Base-by-base conservation (phyloP, 1,140 invertebrate species). In the Harpegnathos saltator region DNA sequence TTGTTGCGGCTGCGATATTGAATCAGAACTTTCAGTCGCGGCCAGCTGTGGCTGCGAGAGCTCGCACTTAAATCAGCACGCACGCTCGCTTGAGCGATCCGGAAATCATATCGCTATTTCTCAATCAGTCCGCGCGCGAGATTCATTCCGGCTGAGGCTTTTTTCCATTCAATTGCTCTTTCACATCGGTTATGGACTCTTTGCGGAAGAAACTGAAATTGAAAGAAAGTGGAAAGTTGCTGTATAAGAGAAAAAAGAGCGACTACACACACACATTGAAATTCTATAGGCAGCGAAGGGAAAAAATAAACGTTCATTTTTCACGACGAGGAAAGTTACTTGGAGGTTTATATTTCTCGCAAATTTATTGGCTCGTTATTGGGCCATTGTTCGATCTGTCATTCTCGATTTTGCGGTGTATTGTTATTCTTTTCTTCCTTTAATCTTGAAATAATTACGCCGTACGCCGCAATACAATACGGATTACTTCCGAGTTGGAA, bases 81-180 rank as follows among this genome's bases (percentile, higher is more conserved):
- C 12, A 52, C 61, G 61, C 15, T 5, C 26, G 9, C 59, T 7
- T 44, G 11, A 44, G 61, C 19, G 54, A 69, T n/a, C 17, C 26
- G 29, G 26, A 80, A 12, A 80, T 71, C 54, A 33, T 58, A 19
- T 71, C 58, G 50, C 29, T 48, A 48, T 17, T 33, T 17, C 33
- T 26, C n/a, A 71, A 56, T 80, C 69, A 69, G 69, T 58, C 26
- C 65, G n/a, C n/a, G n/a, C n/a, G n/a, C n/a, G 7, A 69, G 44
- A 69, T 14, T 24, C 14, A 58, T 12, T 80, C 54, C 29, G 14
- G 26, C 1, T 59, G 11, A 77, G 54, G 66, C 56, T 3, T 77
- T n/a, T 56, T 66, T 63, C 24, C 58, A 71, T 71, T 22, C 11
- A 44, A 44, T 44, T 9, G 9, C 38, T 9, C 7, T 44, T 44